A percentile compares a stretch with the other conserved stretches of the same genome.
phyloP scores from a whole-genome alignment of 2,888 invertebrate species.

The Nephrotoma flavescens region DNA sequence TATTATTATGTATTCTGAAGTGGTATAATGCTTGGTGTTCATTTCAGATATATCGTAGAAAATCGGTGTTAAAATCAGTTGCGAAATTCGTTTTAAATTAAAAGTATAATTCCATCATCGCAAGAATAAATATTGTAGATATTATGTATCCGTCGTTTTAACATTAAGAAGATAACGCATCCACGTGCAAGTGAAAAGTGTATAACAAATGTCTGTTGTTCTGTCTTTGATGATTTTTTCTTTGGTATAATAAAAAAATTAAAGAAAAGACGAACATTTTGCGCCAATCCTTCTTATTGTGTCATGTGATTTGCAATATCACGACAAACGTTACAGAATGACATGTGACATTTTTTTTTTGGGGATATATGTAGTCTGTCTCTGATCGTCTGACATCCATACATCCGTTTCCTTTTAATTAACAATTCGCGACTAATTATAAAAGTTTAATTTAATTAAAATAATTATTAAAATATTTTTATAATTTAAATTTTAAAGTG shows the following conservation, averaged over 20 bases:
- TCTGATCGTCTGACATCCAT: neutral
- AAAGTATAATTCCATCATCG: neutral
- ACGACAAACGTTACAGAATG: neutral
- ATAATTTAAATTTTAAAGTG: neutral
- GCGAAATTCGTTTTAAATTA: neutral
- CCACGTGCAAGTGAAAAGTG: neutral
- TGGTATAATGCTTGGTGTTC: neutral
- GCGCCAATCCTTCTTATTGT: neutral
- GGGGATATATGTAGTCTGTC: neutral
- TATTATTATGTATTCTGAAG: neutral
- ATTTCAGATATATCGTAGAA: neutral
- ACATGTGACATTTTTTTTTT: neutral
- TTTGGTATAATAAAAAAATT: neutral
- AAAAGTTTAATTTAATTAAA: neutral
- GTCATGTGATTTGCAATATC: neutral
- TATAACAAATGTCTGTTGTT: neutral
- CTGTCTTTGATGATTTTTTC: neutral
- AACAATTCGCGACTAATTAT: neutral
- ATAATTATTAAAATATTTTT: neutral
- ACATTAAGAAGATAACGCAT: neutral
- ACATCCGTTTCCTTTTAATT: conserved; percentile 2
- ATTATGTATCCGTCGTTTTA: neutral
- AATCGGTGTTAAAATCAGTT: neutral
- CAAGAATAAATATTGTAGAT: neutral
- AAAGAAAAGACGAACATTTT: neutral